Evolutionary conservation across 2,888 invertebrate species (phyloP), one percentile per base, ranked within the genome.

Genomic region (Drosophila prolongata): DNA sequence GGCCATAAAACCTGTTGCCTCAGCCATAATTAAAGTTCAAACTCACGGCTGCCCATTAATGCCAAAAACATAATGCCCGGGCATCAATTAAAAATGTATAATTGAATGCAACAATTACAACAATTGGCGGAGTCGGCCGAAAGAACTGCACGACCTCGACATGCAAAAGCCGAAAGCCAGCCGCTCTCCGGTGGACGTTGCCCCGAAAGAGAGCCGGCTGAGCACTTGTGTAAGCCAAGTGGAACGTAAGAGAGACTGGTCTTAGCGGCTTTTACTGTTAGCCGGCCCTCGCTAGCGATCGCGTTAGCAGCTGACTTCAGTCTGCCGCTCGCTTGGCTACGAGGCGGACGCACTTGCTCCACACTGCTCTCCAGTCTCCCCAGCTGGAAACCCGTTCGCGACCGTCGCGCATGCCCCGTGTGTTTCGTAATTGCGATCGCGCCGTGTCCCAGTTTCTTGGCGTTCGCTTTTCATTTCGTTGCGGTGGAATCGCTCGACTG

Each of bases 271-370:
- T 83, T 88, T 83, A 83, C 89, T 89, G 89, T 88, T 84, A 84
- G 70, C 77, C 76, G 35, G 52, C 16, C 53, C 55, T 57, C 40
- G 19, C 76, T 6, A 78, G 72, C 79, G 54, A 69, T 65, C 69
- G 40, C 13, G n/a, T 49, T 44, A 87, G 84, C 70, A 71, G 81
- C 78, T 88, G 88, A 77, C 80, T 85, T 90, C 84, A 90, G 90
- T 90, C 91, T 90, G 88, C 88, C 87, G 76, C 79, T 87, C 90
- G 90, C 89, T 87, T 85, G 85, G 80, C 81, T 89, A 78, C 81
- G 76, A 88, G 81, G 85, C 90, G 90, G 90, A 90, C 81, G 90
- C 88, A 60, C 46, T 65, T 38, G 59, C 71, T 70, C 71, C 71
- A 44, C 38, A 27, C 60, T 37, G 27, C 43, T 44, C 62, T n/a